Base-by-base conservation (phyloP, 2,113 vertebrate genomes). In the Gulo gulo region DNA sequence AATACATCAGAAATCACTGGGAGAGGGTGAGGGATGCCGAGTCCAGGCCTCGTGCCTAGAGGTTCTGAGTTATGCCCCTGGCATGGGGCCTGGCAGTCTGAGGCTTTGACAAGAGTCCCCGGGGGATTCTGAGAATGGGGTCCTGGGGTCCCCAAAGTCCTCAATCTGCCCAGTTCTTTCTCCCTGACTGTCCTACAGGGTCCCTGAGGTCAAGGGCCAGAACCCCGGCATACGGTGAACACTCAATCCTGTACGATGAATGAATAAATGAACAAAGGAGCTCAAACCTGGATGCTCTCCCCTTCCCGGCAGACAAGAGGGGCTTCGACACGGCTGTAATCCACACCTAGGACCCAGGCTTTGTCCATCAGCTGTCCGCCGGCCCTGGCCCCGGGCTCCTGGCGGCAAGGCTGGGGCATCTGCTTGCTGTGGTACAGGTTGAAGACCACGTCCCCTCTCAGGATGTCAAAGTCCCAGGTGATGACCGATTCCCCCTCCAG, bases 401-500 rank as follows among this genome's bases (percentile, higher is more conserved):
- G 97, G 63, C 92, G 86, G 0, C 84, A 89, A 0, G 42, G 94
- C 71, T 96, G 95, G 34, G 98, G 98, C 8, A 98, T 97, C 86
- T 98, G 97, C 96, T 99, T 99, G 90, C 99, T 98, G 50, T 99
- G 99, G 59, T 99, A 99, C 94, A 99, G 98, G 96, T 99, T 99
- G 96, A 99, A 99, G 59, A 99, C 98, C 95, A 99, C 98, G 0
- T 99, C 99, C 39, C 99, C 99, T 11, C 98, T 98, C 55, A 99
- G 98, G 92, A 99, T 99, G 97, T 99, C 99, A 0, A 99, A 99
- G 98, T 99, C 99, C 99, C 99, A 99, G 42, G 99, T 99, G 98
- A 99, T 99, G 74, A 99, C 99, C 0, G 99, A 99, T 57, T 99
- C 99, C 7, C 98, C 99, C 94, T 99, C 99, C 94, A 98, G 97